phyloP scores from a whole-genome alignment of 1,140 invertebrate species.

The Ceratitis capitata region DNA sequence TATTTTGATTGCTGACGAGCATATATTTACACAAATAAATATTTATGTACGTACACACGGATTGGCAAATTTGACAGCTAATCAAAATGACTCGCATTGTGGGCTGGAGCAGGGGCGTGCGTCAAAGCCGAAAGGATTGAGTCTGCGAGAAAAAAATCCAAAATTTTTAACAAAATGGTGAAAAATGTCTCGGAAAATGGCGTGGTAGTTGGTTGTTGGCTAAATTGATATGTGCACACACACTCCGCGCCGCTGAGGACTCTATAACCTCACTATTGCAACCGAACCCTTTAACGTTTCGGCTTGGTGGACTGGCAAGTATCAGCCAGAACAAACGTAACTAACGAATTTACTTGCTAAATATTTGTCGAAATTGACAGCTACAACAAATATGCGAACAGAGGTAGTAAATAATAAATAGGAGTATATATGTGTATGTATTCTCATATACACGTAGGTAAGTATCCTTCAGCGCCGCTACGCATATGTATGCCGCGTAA shows the following conservation, averaged over 20 bases:
- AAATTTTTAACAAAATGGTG: background rate
- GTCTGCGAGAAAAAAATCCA: background rate
- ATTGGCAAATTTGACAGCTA: conserved; percentile 21
- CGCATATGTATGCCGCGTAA: background rate
- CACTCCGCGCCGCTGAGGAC: background rate
- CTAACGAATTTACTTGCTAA: conserved; percentile 41
- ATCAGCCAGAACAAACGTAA: background rate
- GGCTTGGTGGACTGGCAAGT: background rate
- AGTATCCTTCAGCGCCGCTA: background rate
- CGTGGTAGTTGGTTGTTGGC: background rate
- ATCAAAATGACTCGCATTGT: background rate
- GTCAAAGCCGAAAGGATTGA: background rate
- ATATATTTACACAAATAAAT: background rate
- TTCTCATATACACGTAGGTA: background rate
- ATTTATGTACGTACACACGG: background rate
- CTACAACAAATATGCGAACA: background rate
- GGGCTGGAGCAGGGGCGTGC: background rate
- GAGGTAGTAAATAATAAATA: background rate
- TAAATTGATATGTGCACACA: background rate
- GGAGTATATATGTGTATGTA: background rate
- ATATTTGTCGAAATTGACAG: conserved; percentile 41
- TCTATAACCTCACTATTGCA: background rate
- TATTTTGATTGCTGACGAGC: conserved; percentile 12
- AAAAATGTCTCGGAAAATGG: background rate
- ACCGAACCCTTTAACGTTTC: background rate